Evolutionary conservation across 2,113 vertebrate species (phyloP).

Genomic region (Burhinus bistriatus): DNA sequence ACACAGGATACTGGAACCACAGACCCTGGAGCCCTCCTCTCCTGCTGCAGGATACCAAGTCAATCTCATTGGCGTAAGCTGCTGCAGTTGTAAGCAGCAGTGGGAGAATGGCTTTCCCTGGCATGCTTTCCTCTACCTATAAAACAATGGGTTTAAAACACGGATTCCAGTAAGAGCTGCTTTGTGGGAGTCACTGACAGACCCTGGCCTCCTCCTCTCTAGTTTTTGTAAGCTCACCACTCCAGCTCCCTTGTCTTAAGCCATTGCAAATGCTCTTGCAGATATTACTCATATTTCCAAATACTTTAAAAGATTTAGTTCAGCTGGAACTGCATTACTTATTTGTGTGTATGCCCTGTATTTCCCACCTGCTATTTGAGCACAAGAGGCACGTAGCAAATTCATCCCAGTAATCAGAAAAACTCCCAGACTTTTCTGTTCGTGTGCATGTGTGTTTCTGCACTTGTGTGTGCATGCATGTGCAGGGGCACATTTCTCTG

Average conservation of each 20-base stretch:
- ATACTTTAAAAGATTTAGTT: background rate
- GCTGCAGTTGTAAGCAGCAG: background rate
- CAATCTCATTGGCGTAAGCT: background rate
- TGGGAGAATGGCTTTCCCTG: background rate
- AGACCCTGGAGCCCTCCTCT: background rate
- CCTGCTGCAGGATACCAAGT: background rate
- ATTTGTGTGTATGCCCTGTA: background rate
- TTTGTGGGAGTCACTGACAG: background rate
- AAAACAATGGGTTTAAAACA: background rate
- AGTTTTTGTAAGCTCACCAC: background rate
- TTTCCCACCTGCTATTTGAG: background rate
- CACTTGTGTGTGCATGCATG: rapidly evolving
- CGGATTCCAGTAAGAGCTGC: background rate
- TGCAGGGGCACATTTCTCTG: background rate
- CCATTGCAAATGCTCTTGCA: background rate
- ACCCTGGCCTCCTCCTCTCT: background rate
- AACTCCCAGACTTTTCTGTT: background rate
- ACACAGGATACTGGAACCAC: background rate
- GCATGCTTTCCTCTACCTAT: background rate
- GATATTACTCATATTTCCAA: background rate
- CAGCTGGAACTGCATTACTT: background rate
- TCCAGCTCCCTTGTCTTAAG: background rate
- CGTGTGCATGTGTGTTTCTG: background rate
- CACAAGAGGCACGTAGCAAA: background rate
- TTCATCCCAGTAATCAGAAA: background rate